Evolutionary conservation across 64 coral and sea anemone genomes (phyloP).

Genomic region (Stichodactyla helianthus): DNA sequence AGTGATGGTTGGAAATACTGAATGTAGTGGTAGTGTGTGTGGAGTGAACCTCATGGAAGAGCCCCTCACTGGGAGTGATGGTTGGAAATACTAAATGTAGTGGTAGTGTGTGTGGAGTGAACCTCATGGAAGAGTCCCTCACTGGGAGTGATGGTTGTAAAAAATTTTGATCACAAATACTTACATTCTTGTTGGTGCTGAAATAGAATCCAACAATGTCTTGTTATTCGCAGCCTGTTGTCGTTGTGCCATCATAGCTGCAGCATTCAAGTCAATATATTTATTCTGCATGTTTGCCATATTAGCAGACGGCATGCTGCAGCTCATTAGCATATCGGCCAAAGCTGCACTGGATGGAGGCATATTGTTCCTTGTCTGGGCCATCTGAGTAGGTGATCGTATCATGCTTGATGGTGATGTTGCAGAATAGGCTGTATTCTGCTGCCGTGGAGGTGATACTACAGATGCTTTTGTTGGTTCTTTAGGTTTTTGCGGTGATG

Average conservation of each 20-base stretch:
- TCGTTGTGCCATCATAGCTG: slow-evolving; percentile 33
- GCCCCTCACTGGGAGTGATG: no score
- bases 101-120: no score
- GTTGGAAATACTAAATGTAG: no score
- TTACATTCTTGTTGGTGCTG: slow-evolving; percentile 48
- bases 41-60: no score
- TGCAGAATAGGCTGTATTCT: slow-evolving; percentile 17
- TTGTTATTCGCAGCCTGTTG: slow-evolving; percentile 18
- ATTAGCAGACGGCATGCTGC: background rate
- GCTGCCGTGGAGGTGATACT: slow-evolving; percentile 56
- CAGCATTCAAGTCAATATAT: slow-evolving; percentile 44
- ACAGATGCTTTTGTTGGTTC: slow-evolving; percentile 42
- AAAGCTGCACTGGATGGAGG: slow-evolving; percentile 1
- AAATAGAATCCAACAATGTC: slow-evolving; percentile 35
- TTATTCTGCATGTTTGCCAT: slow-evolving; percentile 37
- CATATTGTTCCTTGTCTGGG: slow-evolving; percentile 23
- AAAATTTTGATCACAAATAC: background rate
- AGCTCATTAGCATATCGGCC: slow-evolving; percentile 10
- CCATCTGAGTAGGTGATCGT: slow-evolving; percentile 25
- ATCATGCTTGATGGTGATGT: slow-evolving; percentile 48
- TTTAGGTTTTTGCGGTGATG: slow-evolving; percentile 53
- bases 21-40: no score
- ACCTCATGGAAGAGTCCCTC: no score
- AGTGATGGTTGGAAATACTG: no score
- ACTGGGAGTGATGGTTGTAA: no score